Percentiles rank a stretch among this genome's conserved stretches.
Evolutionary conservation across 2,113 vertebrate genomes (phyloP).

Genomic region (Callorhinus ursinus): DNA sequence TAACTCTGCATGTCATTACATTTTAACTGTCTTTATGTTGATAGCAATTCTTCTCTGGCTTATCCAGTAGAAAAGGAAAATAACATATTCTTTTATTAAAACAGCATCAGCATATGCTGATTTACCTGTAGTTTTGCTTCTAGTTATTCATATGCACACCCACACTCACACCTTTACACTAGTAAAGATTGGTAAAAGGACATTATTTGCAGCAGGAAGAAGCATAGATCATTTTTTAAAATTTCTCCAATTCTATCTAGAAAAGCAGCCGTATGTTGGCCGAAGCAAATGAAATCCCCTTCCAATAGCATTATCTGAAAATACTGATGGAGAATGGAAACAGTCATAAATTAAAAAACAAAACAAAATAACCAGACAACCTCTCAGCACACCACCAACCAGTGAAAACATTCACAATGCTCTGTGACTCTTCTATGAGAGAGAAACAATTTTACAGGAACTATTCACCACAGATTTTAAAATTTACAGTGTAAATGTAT

Average conservation of each 20-base stretch:
- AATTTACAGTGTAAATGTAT: not conserved
- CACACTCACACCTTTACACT: not conserved
- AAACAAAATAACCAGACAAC: not conserved
- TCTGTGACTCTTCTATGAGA: not conserved
- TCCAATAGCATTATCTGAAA: not conserved
- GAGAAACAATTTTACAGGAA: not conserved
- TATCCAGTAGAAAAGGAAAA: not conserved
- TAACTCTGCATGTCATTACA: not conserved
- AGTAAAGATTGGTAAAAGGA: not conserved
- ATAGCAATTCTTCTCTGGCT: not conserved
- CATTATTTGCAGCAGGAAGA: not conserved
- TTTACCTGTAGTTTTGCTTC: not conserved
- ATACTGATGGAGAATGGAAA: not conserved
- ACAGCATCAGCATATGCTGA: not conserved
- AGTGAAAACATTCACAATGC: not conserved
- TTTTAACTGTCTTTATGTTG: conserved; percentile 12
- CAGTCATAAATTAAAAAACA: not conserved
- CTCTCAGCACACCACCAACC: not conserved
- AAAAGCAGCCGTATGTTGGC: not conserved
- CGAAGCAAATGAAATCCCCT: not conserved
- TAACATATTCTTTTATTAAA: not conserved
- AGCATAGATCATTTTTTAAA: not conserved
- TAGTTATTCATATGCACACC: not conserved
- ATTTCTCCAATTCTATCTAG: not conserved
- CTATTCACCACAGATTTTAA: not conserved